Evolutionary conservation across 2,888 invertebrate species (phyloP).

Genomic region (Rutpela maculata): DNA sequence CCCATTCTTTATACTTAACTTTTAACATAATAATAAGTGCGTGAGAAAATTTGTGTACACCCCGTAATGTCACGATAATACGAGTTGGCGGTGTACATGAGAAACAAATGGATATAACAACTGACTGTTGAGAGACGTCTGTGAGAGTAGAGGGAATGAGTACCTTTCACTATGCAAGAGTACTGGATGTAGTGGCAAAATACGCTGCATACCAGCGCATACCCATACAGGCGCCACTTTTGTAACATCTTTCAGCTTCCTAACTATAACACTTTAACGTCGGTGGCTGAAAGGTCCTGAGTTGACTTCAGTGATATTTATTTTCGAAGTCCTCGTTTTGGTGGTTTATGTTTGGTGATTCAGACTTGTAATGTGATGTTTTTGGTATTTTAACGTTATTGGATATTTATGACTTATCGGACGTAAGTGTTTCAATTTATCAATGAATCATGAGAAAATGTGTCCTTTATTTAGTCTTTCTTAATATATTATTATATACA

Average conservation of each 20-base stretch:
- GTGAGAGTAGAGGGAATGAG: conserved; percentile 52
- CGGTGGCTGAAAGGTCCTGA: conserved; percentile 17
- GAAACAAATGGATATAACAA: conserved; percentile 43
- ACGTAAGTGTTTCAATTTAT: conserved; percentile 6
- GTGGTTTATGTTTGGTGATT: conserved; percentile 12
- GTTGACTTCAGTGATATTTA: conserved; percentile 5
- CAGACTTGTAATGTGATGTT: conserved; percentile 6
- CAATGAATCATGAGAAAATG: not conserved
- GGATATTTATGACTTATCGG: conserved; percentile 8
- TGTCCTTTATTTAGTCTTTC: no score
- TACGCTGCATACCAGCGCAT: conserved; percentile 44
- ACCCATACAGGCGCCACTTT: conserved; percentile 53
- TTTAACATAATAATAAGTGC: conserved; percentile 38
- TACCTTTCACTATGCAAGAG: conserved; percentile 54
- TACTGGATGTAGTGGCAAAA: conserved; percentile 52
- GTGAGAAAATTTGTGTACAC: conserved; percentile 43
- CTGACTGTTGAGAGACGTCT: conserved; percentile 39
- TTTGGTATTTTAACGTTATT: not conserved
- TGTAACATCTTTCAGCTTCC: conserved; percentile 48
- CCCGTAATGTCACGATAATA: conserved; percentile 37
- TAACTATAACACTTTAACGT: conserved; percentile 37
- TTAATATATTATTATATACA: no score
- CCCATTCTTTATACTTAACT: conserved; percentile 39
- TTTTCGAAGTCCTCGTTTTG: not conserved
- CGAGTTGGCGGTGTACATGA: conserved; percentile 43